phyloP scores from a whole-genome alignment of 2,888 invertebrate genomes.

The Seladonia tumulorum region DNA sequence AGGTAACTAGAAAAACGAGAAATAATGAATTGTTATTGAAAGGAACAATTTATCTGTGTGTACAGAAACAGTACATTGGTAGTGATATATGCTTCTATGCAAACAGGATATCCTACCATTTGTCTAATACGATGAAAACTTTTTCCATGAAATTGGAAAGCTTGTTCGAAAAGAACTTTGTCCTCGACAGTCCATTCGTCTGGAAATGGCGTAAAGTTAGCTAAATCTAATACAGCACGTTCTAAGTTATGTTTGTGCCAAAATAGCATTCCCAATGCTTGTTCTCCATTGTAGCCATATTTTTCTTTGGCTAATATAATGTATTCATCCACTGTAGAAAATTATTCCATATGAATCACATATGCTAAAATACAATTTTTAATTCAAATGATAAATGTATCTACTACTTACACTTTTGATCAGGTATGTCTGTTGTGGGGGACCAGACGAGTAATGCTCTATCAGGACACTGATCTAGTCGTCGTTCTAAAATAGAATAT shows the following conservation, averaged over 20 bases:
- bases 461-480: constrained; percentile 92
- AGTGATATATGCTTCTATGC: neutral
- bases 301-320: constrained; percentile 97
- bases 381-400: constrained; percentile 2
- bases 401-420: constrained; percentile 91
- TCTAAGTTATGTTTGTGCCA: constrained; percentile 99
- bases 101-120: constrained; percentile 89
- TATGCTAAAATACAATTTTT: constrained; percentile 19
- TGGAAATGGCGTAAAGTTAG: constrained; percentile 98
- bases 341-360: neutral
- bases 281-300: constrained; percentile 98
- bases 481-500: constrained; percentile 85
- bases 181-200: constrained; percentile 99
- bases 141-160: constrained; percentile 99
- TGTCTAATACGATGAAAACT: constrained; percentile 98
- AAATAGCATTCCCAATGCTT: constrained; percentile 98
- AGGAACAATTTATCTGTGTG: neutral
- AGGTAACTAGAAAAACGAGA: constrained; percentile 89
- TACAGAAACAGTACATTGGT: neutral
- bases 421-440: constrained; percentile 94
- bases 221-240: constrained; percentile 95
- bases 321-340: constrained; percentile 94
- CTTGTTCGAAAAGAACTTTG: constrained; percentile 98
- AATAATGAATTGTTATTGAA: neutral
- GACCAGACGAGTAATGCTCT: constrained; percentile 98